Percentiles rank a stretch among this genome's conserved stretches.
phyloP scores from a whole-genome alignment of 2,113 vertebrate genomes.

The Sturnus vulgaris region DNA sequence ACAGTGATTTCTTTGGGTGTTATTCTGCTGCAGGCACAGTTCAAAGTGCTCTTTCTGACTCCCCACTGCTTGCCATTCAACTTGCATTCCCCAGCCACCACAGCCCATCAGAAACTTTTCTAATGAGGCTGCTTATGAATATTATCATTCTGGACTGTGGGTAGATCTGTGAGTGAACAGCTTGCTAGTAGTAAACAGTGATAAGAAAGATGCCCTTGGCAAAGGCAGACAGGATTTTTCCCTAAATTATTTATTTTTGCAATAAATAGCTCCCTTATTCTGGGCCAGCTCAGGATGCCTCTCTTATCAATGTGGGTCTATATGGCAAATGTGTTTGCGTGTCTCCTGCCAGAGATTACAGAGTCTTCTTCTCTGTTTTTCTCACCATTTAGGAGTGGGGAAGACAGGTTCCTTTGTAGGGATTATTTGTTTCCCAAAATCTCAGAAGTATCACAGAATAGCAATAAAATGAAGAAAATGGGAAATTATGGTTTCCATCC shows the following conservation, averaged over 20 bases:
- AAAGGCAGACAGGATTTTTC: background rate
- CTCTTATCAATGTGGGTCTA: background rate
- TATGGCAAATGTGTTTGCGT: fast-evolving
- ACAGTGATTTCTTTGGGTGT: background rate
- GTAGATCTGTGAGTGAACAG: background rate
- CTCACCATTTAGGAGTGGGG: background rate
- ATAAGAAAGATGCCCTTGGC: background rate
- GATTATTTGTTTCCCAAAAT: background rate
- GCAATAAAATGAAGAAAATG: background rate
- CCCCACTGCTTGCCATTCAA: background rate
- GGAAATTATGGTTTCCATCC: background rate
- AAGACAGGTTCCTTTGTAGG: background rate
- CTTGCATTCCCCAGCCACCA: background rate
- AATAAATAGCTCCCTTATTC: background rate
- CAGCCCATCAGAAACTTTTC: background rate
- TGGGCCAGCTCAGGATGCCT: background rate
- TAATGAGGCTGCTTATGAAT: background rate
- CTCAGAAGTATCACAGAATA: background rate
- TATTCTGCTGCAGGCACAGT: background rate
- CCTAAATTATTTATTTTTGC: background rate
- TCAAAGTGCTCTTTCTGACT: background rate
- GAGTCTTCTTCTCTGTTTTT: background rate
- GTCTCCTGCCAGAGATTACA: background rate
- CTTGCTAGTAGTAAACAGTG: background rate
- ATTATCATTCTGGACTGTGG: background rate